Evolutionary conservation across 2,888 invertebrate genomes (phyloP).

Genomic region (Drosophila algonquin): DNA sequence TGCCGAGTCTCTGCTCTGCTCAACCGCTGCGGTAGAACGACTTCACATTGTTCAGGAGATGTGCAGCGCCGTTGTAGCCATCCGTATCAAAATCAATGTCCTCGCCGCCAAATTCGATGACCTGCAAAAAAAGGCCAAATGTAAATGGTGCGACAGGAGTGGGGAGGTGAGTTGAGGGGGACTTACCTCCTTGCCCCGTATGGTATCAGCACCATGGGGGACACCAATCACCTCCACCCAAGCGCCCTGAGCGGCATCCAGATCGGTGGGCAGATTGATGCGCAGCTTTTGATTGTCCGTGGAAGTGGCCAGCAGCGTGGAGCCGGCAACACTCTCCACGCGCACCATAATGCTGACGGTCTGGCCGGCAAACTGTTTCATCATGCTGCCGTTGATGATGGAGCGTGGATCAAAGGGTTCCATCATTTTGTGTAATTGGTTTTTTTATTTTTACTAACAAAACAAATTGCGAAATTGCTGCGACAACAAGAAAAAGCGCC

Average conservation of each 20-base stretch:
- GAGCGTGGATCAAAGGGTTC: conserved; percentile 76
- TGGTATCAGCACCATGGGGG: conserved; percentile 61
- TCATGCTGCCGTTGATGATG: conserved; percentile 78
- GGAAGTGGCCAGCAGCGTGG: conserved; percentile 68
- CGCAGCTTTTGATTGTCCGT: conserved; percentile 80
- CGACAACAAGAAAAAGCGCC: conserved; percentile 36
- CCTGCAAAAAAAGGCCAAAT: conserved; percentile 56
- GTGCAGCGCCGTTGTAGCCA: conserved; percentile 82
- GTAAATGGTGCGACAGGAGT: no score
- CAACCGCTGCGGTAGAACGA: conserved; percentile 47
- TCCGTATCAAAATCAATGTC: conserved; percentile 81
- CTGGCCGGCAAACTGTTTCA: conserved; percentile 78
- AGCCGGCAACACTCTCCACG: conserved; percentile 74
- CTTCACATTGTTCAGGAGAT: conserved; percentile 78
- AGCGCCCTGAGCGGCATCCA: conserved; percentile 67
- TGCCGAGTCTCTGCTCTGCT: no score
- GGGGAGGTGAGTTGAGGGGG: no score
- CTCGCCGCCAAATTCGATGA: conserved; percentile 81
- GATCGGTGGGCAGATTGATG: conserved; percentile 69
- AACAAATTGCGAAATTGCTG: background rate
- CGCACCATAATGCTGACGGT: conserved; percentile 81
- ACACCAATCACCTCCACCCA: conserved; percentile 83
- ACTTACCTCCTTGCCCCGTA: conserved; percentile 80
- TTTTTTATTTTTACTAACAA: no score
- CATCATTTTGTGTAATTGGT: conserved; percentile 50